phyloP scores from a whole-genome alignment of 2,797 vertebrate genomes.

The Epinephelus coioides region DNA sequence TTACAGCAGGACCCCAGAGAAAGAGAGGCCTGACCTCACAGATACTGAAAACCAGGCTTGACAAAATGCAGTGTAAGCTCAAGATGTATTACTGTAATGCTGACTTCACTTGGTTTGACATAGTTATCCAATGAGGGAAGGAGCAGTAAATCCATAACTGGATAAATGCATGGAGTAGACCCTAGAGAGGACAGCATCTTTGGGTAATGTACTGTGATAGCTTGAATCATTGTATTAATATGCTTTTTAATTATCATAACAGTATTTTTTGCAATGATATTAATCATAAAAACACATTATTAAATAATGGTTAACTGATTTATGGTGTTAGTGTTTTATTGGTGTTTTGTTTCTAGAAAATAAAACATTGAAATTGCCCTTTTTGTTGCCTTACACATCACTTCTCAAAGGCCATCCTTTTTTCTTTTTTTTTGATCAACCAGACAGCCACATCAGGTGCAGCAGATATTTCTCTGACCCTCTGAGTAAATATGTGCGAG shows the following conservation, averaged over 20 bases:
- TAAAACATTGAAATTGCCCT: background rate
- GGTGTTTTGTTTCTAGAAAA: background rate
- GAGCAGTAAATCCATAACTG: background rate
- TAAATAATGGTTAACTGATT: background rate
- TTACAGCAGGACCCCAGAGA: conserved; percentile 13
- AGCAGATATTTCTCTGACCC: background rate
- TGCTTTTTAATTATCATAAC: background rate
- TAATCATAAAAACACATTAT: no score
- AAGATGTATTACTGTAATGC: background rate
- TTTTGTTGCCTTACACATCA: background rate
- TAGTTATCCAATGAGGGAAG: background rate
- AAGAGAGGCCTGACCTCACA: conserved; percentile 3
- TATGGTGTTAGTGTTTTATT: background rate
- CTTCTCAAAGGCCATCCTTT: background rate
- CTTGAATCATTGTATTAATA: conserved; percentile 4
- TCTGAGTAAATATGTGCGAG: background rate
- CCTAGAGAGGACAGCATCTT: background rate
- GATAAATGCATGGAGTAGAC: background rate
- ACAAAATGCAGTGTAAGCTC: background rate
- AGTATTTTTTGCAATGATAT: background rate
- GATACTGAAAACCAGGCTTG: background rate
- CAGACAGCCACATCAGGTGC: background rate
- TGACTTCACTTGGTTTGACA: conserved; percentile 21
- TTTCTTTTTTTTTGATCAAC: background rate
- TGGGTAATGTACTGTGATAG: background rate